phyloP scores from a whole-genome alignment of 1,140 invertebrate genomes.

The Pseudoatta argentina region DNA sequence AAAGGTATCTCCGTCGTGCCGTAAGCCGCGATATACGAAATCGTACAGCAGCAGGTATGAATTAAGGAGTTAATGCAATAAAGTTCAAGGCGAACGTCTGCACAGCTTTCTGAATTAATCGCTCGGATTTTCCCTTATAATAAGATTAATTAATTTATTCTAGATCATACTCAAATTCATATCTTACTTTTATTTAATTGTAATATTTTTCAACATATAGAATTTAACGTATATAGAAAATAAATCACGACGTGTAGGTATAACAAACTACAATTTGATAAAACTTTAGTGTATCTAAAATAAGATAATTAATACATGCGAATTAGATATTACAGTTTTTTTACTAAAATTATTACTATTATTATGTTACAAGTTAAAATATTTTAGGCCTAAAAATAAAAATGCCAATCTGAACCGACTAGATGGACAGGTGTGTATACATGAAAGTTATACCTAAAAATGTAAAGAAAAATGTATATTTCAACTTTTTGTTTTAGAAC shows the following conservation, averaged over 20 bases:
- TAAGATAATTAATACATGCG: background rate
- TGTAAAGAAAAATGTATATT: too few relatives aligned
- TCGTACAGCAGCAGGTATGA: constrained; percentile 57
- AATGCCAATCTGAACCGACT: too few relatives aligned
- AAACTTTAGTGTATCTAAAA: background rate
- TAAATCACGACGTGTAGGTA: background rate
- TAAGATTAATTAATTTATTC: constrained; percentile 42
- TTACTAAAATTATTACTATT: too few relatives aligned
- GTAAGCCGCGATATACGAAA: constrained; percentile 63
- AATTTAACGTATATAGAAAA: background rate
- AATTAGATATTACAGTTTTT: background rate
- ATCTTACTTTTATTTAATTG: background rate
- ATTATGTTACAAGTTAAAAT: too few relatives aligned
- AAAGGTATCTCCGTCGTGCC: constrained; percentile 20
- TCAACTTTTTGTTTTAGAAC: too few relatives aligned
- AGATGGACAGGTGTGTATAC: too few relatives aligned
- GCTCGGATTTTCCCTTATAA: constrained; percentile 8
- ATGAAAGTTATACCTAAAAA: too few relatives aligned
- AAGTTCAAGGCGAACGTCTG: constrained; percentile 50
- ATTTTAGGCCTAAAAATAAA: too few relatives aligned
- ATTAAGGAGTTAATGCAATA: constrained; percentile 56
- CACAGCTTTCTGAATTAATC: constrained; percentile 7
- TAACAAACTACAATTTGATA: background rate
- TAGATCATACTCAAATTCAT: background rate
- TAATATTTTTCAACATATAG: background rate